Evolutionary conservation across 2,888 invertebrate species (phyloP), one percentile per base, ranked within the genome.

Genomic region (Euclidia mi): DNA sequence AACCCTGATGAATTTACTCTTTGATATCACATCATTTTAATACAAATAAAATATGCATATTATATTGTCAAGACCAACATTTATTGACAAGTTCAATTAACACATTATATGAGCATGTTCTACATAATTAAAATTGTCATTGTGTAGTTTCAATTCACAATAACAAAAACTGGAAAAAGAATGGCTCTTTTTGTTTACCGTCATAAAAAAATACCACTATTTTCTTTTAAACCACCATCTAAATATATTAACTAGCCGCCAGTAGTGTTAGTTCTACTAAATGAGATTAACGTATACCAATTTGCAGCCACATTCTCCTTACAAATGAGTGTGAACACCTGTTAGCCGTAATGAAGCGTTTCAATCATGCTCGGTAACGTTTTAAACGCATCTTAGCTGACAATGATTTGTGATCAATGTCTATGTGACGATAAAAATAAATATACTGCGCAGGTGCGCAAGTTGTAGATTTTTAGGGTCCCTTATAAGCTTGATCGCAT

Each of bases 371-470:
- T 43, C 40, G 32, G 18, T 20, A 37, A 56, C 51, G 38, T 31
- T 52, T 25, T 62, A 49, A 53, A 34, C 31, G 46, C 57, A 41
- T 53, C 50, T 56, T 57, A 63, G 41, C 37, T 35, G 42, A 56
- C 53, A 53, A 65, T 71, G 65, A 67, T 49, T 65, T 67, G 62
- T 59, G 62, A 56, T 48, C 52, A 47, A 41, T 71, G 58, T 45
- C 28, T 52, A 34, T 53, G 42, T 51, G 56, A 56, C 40, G 34
- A 50, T 67, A 29, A 45, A 62, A 32, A 60, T 58, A 49, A 41
- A 32, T 41, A 37, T 34, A 44, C 34, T 56, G 14, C 0, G 35
- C 65, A 60, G 51, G 48, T 71, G 62, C 46, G 20, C 3, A 0
- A 18, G 25, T 34, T 49, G 34, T 49, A 4, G 38, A 38, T 32